A percentile compares a stretch with the other conserved stretches of the same genome.
Conservation (phyloP, 2,888 invertebrate species). For the Polyploca ridens region DNA sequence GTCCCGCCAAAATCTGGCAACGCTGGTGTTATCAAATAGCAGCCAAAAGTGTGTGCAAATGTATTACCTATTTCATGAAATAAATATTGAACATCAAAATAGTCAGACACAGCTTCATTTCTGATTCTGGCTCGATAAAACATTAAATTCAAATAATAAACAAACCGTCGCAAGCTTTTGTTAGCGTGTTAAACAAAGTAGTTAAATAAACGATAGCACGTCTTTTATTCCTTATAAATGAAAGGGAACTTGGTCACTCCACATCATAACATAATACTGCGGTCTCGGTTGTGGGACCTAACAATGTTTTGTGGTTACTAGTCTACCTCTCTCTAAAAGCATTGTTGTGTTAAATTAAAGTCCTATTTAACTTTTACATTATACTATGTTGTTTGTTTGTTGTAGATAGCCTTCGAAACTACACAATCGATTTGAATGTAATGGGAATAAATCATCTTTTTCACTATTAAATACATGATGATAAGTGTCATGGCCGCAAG, state of each 20-base stretch:
- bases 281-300: constrained; percentile 19
- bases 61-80: not conserved
- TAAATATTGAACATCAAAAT: not conserved
- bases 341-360: constrained; percentile 19
- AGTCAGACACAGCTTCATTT: not conserved
- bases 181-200: constrained; percentile 1
- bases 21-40: too few relatives aligned
- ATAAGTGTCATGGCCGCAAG: too few relatives aligned
- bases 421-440: not conserved
- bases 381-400: not conserved
- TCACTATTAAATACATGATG: too few relatives aligned
- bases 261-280: constrained; percentile 7
- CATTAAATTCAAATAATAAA: not conserved
- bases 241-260: constrained; percentile 1
- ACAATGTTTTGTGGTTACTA: constrained; percentile 28
- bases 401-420: not conserved
- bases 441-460: not conserved
- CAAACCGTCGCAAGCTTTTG: not conserved
- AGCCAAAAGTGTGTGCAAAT: too few relatives aligned
- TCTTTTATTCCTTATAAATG: constrained; percentile 5
- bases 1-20: too few relatives aligned
- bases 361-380: constrained; percentile 16
- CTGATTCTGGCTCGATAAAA: not conserved
- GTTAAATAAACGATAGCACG: too few relatives aligned
- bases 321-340: constrained; percentile 22